Base-by-base conservation (phyloP, 2,888 invertebrate species). In the Tromatobia lineatoria region DNA sequence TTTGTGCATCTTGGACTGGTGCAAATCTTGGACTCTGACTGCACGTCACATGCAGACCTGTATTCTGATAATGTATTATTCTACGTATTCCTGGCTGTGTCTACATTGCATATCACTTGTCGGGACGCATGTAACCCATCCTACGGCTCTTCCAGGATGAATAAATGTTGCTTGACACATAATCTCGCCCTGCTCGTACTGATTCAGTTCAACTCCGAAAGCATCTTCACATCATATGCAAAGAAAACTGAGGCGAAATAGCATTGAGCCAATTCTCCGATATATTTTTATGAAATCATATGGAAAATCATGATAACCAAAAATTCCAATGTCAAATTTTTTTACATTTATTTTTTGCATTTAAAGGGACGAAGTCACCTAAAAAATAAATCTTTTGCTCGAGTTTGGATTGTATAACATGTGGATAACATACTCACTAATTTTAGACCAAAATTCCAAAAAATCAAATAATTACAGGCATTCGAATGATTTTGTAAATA, bases 1-100 rank as follows among this genome's bases (percentile, higher is more conserved):
- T 74, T 38, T 29, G 66, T 57, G 25, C 59, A 45, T 78, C 69
- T 71, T 70, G 73, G 67, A 52, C 59, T 67, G 47, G 57, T 50
- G 42, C 29, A 73, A 67, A 59, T 73, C 52, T 73, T 45, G 71
- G 38, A 11, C 76, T n/a, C 13, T 25, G 77, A 70, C 50, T 23
- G 20, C 61, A 59, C 34, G 50, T 59, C 25, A 42, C 59, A 50
- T 70, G 8, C 20, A 67, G 15, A 23, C 38, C 20, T 29, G 29
- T 15, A 61, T 61, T 15, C 7, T 7, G 59, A 20, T 64, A 64
- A 64, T 64, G 38, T 20, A 64, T 64, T 64, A 64, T 64, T 42
- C 64, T 42, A 42, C 10, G 38, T 18, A 64, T 64, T 38, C 18
- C 38, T 20, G 64, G 13, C 38, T 18, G 18, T 18, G 38, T 64